A percentile compares a stretch with the other conserved stretches of the same genome.
Evolutionary conservation across 1,140 invertebrate genomes (phyloP).

Genomic region (Panagrolaimus sp.): DNA sequence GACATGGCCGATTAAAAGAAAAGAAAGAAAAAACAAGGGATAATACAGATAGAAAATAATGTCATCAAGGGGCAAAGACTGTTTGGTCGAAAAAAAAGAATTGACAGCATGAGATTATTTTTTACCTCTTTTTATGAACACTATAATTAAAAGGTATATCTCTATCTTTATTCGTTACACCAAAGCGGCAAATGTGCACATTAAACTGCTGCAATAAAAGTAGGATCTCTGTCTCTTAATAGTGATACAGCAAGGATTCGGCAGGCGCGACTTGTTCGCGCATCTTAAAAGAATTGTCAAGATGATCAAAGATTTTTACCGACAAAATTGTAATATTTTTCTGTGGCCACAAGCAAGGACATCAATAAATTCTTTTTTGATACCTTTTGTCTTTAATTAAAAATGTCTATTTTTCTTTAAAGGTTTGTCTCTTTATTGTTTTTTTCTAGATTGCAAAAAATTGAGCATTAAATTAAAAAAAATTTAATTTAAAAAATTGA

Average conservation of each 20-base stretch:
- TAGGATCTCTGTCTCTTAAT: too few relatives aligned
- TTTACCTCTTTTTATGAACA: too few relatives aligned
- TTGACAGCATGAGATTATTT: background rate
- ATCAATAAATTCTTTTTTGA: background rate
- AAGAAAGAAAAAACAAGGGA: background rate
- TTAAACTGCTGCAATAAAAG: too few relatives aligned
- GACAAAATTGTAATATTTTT: background rate
- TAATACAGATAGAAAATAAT: conserved; percentile 1
- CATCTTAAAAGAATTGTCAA: background rate
- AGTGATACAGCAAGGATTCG: background rate
- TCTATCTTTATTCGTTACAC: too few relatives aligned
- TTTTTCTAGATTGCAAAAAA: conserved; percentile 5
- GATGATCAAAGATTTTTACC: background rate
- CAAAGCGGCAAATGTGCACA: too few relatives aligned
- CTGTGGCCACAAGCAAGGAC: background rate
- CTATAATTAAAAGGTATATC: too few relatives aligned
- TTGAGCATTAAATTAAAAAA: conserved; percentile 5
- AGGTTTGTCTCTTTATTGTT: conserved; percentile 2
- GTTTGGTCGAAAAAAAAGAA: background rate
- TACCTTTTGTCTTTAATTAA: background rate
- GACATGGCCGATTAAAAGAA: too few relatives aligned
- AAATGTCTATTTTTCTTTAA: background rate
- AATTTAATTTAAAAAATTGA: background rate
- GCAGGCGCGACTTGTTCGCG: conserved; percentile 12
- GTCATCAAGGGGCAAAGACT: background rate